phyloP scores from a whole-genome alignment of 2,113 vertebrate genomes.

The Thoracochromis brauschi region DNA sequence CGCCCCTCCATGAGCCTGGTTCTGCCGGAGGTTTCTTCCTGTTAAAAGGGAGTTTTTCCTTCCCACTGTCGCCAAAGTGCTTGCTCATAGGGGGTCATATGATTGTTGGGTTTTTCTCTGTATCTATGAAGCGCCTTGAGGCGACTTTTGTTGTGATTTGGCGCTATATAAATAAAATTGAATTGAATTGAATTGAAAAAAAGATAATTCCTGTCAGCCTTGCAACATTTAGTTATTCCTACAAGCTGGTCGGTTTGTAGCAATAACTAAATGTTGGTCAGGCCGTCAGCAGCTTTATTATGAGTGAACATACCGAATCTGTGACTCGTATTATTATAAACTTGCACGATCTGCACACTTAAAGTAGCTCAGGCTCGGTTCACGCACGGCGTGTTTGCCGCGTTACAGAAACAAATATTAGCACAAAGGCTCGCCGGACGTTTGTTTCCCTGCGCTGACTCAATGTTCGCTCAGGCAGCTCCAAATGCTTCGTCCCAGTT shows the following conservation, averaged over 20 bases:
- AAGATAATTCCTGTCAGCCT: background rate
- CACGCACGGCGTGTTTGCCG: background rate
- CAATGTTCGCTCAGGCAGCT: background rate
- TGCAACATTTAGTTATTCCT: background rate
- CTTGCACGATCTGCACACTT: background rate
- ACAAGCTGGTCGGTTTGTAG: background rate
- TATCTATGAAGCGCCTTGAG: too few relatives aligned
- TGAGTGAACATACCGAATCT: background rate
- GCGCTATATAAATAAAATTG: too few relatives aligned
- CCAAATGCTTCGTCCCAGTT: background rate
- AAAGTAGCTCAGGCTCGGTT: background rate
- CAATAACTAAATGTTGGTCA: accelerated
- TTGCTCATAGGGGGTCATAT: too few relatives aligned
- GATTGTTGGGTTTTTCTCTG: too few relatives aligned
- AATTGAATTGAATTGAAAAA: too few relatives aligned
- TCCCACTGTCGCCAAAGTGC: too few relatives aligned
- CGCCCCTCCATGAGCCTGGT: too few relatives aligned
- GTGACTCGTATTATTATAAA: background rate
- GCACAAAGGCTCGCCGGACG: background rate
- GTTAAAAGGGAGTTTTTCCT: too few relatives aligned
- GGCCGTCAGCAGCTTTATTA: background rate
- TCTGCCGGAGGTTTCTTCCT: too few relatives aligned
- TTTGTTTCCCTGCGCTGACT: background rate
- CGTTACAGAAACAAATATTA: background rate
- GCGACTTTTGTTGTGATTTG: too few relatives aligned